Evolutionary conservation across 2,113 vertebrate species (phyloP).

Genomic region (Anser brachyrhynchus): DNA sequence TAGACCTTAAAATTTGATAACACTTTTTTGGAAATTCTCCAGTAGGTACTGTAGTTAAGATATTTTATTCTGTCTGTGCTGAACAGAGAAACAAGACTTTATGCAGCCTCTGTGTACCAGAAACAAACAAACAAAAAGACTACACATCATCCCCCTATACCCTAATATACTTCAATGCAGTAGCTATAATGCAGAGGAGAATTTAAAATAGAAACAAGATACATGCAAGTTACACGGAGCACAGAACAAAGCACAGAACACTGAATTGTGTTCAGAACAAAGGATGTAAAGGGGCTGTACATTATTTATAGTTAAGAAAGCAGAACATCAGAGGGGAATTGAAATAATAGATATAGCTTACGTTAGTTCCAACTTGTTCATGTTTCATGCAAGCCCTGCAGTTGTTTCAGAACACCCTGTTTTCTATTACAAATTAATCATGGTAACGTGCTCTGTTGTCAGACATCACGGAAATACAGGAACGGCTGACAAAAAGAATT

Average conservation of each 20-base stretch:
- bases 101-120: neutral
- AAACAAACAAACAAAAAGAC: neutral
- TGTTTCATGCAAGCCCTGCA: neutral
- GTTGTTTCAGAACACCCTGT: neutral
- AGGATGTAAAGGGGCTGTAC: neutral
- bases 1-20: neutral
- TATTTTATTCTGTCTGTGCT: neutral
- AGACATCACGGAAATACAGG: constrained; percentile 10
- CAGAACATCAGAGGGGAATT: constrained; percentile 1
- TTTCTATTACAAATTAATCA: constrained; percentile 50
- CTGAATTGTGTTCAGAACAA: neutral
- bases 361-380: constrained; percentile 5
- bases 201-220: neutral
- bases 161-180: neutral
- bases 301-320: constrained; percentile 49
- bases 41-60: neutral
- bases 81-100: neutral
- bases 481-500: neutral
- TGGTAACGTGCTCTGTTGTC: neutral
- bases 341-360: constrained; percentile 21
- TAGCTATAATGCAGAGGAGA: neutral
- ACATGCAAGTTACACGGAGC: neutral
- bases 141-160: neutral
- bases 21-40: neutral
- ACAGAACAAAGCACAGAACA: neutral